These are phyloP conservation scores for Amphimallon solstitiale DNA, from an alignment of 2,888 invertebrate genomes.

Conservation along the genomic window DNA sequence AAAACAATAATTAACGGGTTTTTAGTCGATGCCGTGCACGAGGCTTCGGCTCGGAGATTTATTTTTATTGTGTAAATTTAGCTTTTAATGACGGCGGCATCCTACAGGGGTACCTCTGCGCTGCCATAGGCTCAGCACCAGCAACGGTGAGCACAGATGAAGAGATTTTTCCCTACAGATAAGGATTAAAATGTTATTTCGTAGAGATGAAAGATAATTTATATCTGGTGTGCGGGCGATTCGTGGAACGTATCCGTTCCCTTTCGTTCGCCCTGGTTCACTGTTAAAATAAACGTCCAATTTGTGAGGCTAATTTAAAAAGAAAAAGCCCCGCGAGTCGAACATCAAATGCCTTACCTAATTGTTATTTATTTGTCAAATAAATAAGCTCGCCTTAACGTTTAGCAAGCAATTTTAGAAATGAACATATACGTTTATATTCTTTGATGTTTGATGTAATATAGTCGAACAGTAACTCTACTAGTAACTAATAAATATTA, in stretches of 20 bases:
- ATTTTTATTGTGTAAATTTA: conserved; percentile 20
- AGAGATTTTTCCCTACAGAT: not conserved
- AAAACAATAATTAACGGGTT: conserved; percentile 18
- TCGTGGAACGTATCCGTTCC: too few species aligned
- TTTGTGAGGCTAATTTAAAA: not conserved
- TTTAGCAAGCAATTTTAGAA: too few species aligned
- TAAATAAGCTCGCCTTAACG: not conserved
- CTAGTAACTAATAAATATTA: too few species aligned
- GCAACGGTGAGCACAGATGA: too few species aligned
- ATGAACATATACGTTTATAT: too few species aligned
- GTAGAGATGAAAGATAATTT: conserved; percentile 10
- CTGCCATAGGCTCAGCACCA: too few species aligned
- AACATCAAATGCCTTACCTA: not conserved
- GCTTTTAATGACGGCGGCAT: not conserved
- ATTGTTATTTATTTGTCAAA: conserved; percentile 18
- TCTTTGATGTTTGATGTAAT: too few species aligned
- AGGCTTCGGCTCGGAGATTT: not conserved
- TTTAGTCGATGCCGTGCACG: not conserved
- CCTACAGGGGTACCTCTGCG: too few species aligned
- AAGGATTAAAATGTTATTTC: not conserved
- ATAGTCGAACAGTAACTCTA: too few species aligned
- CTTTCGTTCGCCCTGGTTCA: not conserved
- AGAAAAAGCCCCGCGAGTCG: not conserved
- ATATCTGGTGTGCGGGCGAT: not conserved
- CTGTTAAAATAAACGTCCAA: not conserved